Conservation (phyloP, 2,113 vertebrate genomes). For the Thamnophis sirtalis region DNA sequence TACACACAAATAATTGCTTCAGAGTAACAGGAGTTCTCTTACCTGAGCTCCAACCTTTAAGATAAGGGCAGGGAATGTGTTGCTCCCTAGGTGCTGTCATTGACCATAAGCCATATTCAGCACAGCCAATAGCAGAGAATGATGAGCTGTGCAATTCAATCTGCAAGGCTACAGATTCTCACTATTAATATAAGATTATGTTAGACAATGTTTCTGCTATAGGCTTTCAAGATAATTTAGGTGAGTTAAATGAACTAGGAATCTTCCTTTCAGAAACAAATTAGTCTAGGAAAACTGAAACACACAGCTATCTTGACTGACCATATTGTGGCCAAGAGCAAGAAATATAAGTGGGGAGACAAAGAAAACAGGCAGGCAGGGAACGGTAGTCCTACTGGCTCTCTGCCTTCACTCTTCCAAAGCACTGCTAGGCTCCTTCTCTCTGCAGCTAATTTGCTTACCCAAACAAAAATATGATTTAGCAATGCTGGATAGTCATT, state of each 20-base stretch:
- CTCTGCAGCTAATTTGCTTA: not conserved
- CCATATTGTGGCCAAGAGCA: not conserved
- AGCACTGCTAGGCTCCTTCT: not conserved
- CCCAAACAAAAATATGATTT: not conserved
- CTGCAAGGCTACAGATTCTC: not conserved
- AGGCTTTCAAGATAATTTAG: not conserved
- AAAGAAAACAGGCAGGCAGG: not conserved
- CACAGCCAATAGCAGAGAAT: not conserved
- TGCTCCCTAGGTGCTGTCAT: not conserved
- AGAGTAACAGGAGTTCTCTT: not conserved
- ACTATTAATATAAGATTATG: not conserved
- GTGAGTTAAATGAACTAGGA: not conserved
- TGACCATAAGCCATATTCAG: not conserved
- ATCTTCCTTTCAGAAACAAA: not conserved
- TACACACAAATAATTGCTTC: not conserved
- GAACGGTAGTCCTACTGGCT: not conserved
- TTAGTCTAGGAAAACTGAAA: not conserved
- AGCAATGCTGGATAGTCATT: not conserved
- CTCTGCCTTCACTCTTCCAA: not conserved
- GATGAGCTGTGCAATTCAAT: not conserved
- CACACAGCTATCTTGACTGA: not conserved
- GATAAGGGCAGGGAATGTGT: not conserved
- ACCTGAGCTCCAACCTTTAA: not conserved
- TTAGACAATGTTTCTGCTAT: not conserved
- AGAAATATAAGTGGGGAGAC: not conserved